Evolutionary conservation across 1,140 invertebrate species (phyloP), one percentile per base, ranked within the genome.

Genomic region (Homalodisca vitripennis): DNA sequence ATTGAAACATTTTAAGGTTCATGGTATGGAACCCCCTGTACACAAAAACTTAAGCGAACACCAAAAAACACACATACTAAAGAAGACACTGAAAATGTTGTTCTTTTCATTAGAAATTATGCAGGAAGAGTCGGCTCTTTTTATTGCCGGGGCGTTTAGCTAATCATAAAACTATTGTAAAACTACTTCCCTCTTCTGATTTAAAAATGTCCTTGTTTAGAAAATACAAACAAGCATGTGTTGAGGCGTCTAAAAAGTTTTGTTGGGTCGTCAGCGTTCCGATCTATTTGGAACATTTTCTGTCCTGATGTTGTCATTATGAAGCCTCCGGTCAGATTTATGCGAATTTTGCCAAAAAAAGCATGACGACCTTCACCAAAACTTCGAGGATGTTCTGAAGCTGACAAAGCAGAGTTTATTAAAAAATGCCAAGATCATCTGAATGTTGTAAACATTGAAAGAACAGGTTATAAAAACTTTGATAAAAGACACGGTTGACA

Each of bases 21-120:
- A 68, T 53, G 67, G 51, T 13, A 41, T 68, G 3, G 20, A 29
- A 13, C 46, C 53, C 34, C 30, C 26, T 17, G 24, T 68, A 3
- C 67, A 68, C 51, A n/a, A 31, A 53, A 1, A 68, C 57, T 60
- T 30, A 30, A 29, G 31, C 29, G 41, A 48, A 53, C 24, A 68
- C 30, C 53, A 51, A 51, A 13, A 60, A 68, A 60, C 29, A 29
- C 34, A 34, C 24, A n/a, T 14, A 53, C 27, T 14, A 22, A 34
- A 51, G 53, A 68, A 41, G 26, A 41, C 17, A 34, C 31, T 22
- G 51, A 68, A 20, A 60, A 60, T 12, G 24, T 60, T 24, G 53
- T 68, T 30, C 30, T 29, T 32, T 68, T 68, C 32, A 68, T 68
- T 26, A 17, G 53, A 60, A 68, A 68, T 20, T 68, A 68, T 68